These are phyloP conservation scores for Cheilosia grossa DNA, from an alignment of 2,888 invertebrate genomes.

Conservation along the genomic window DNA sequence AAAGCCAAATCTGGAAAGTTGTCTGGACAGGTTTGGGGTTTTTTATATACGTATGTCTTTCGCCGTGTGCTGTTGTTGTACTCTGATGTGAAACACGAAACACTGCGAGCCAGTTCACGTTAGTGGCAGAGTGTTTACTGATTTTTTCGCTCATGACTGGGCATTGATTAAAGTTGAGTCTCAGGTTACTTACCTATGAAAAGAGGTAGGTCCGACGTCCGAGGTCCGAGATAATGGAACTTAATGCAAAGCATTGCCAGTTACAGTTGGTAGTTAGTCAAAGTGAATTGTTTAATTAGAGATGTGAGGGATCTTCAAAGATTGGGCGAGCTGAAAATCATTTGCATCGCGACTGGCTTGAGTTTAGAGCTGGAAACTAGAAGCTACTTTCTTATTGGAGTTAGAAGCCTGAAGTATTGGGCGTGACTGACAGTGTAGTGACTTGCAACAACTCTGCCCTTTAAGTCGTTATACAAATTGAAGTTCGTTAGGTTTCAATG, in stretches of 20 bases:
- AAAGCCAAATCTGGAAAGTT: conserved; percentile 74
- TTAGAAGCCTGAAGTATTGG: too few species aligned
- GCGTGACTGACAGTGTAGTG: too few species aligned
- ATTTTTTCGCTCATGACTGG: conserved; percentile 46
- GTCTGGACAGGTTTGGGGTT: conserved; percentile 65
- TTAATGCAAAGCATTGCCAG: conserved; percentile 10
- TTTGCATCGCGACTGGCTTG: too few species aligned
- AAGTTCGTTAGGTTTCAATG: too few species aligned
- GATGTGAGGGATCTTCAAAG: too few species aligned
- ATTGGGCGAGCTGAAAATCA: too few species aligned
- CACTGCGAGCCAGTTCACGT: conserved; percentile 27
- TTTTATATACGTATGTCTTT: conserved; percentile 22
- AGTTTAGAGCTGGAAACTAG: too few species aligned
- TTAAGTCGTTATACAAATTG: too few species aligned
- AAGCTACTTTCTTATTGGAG: too few species aligned
- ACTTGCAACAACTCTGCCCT: too few species aligned
- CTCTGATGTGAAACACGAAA: conserved; percentile 24
- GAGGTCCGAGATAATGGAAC: conserved; percentile 12
- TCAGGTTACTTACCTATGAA: conserved; percentile 28
- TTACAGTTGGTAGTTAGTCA: neutral
- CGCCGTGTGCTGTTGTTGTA: conserved; percentile 34
- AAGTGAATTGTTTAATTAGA: too few species aligned
- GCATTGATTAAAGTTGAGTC: conserved; percentile 48
- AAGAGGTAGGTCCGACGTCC: too few species aligned
- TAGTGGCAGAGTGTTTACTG: conserved; percentile 34